Conservation (phyloP, 2,888 invertebrate species). For the Pristionchus exspectatus region DNA sequence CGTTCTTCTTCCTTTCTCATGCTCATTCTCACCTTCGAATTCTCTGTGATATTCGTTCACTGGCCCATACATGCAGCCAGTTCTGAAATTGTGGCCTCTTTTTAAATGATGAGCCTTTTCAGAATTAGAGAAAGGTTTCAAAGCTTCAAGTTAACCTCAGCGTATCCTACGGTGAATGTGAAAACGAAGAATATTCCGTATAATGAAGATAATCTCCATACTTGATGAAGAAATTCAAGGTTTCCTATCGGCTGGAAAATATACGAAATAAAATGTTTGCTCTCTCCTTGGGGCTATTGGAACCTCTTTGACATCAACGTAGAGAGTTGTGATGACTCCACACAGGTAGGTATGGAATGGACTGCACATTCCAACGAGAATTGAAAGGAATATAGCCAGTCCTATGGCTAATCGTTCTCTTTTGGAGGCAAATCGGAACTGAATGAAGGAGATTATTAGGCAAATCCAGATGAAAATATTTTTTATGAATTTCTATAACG, state of each 20-base stretch:
- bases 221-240: conserved; percentile 37
- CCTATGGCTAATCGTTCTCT: not conserved
- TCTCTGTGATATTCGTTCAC: conserved; percentile 29
- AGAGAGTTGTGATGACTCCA: conserved; percentile 33
- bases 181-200: conserved; percentile 33
- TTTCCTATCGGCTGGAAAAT: conserved; percentile 9
- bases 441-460: not conserved
- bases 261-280: not conserved
- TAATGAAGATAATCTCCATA: conserved; percentile 24
- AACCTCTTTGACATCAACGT: conserved; percentile 38
- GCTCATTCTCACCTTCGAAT: conserved; percentile 6
- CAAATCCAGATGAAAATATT: not conserved
- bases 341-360: conserved; percentile 20
- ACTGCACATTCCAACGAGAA: not conserved
- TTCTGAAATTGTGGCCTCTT: not conserved
- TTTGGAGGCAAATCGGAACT: conserved; percentile 38
- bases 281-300: too few relatives aligned
- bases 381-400: not conserved
- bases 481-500: too few relatives aligned
- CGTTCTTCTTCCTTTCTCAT: not conserved
- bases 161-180: conserved; percentile 39
- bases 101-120: not conserved
- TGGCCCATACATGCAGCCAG: conserved; percentile 37
- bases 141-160: not conserved
- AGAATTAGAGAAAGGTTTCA: not conserved